Conservation (phyloP, 2,888 invertebrate genomes). For the Mimumesa dahlbomi region DNA sequence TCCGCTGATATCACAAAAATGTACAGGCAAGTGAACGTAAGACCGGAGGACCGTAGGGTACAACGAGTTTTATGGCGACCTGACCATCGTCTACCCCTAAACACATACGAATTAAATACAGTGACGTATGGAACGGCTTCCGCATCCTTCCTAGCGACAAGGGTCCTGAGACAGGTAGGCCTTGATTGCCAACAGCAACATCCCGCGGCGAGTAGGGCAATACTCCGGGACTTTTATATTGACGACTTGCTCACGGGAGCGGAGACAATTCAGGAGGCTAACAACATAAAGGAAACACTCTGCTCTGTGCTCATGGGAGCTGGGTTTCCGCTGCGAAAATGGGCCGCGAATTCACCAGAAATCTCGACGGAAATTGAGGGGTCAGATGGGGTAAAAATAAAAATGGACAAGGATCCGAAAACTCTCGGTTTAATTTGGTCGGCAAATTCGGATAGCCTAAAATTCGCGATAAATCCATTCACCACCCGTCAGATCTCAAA, state of each 20-base stretch:
- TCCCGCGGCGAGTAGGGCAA: background rate
- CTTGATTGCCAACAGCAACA: background rate
- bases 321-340: too few species aligned
- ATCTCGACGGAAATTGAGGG: too few species aligned
- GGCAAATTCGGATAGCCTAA: too few species aligned
- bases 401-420: too few species aligned
- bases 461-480: too few species aligned
- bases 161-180: background rate
- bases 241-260: constrained; percentile 11
- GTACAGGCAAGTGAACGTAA: background rate
- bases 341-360: too few species aligned
- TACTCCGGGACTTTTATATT: constrained; percentile 6
- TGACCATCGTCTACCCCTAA: background rate
- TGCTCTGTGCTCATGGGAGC: too few species aligned
- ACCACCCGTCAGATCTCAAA: too few species aligned
- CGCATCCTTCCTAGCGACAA: constrained; percentile 4
- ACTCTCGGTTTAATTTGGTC: too few species aligned
- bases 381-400: too few species aligned
- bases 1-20: constrained; percentile 7
- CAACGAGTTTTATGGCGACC: constrained; percentile 3
- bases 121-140: constrained; percentile 8
- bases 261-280: background rate
- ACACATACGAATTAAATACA: background rate
- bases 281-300: too few species aligned
- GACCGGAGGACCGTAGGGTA: background rate